Evolutionary conservation across 2,797 vertebrate species (phyloP), one percentile per base, ranked within the genome.

Genomic region (Diplodus sargus): DNA sequence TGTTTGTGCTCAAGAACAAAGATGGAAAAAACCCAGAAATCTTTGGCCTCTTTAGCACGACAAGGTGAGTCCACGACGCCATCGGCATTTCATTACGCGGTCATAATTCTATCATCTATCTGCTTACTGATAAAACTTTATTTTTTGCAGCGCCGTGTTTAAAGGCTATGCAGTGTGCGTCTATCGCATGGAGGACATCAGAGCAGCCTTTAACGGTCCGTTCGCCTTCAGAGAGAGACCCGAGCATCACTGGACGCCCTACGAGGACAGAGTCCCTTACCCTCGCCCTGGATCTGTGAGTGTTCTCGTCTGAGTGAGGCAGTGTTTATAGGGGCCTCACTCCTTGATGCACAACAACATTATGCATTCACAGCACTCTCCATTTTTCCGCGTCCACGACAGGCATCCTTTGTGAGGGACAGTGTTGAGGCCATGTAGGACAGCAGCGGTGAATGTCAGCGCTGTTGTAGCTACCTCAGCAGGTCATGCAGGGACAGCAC

Each of bases 21-120:
- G 97, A 99, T 80, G 94, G 91, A 48, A 99, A 97, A 93, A 98
- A 98, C 74, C 98, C 98, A 34, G 97, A 98, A 86, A 96, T 99
- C 85, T 99, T 99, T 92, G 97, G 97, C 76, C 96, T 99, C 66
- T 99, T 99, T 85, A 98, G 96, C 87, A 99, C 97, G 9, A 99
- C 98, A 79, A 99, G 98, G 98, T 99, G 81, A 94, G 90, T 25
- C 20, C 8, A 30, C 30, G 12, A 56, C 10, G 23, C 56, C 2
- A 1, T 49, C 53, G 62, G 18, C 18, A 6, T 74, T 64, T 69
- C 0, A 39, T 45, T 30, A 28, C 45, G 15, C 28, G 22, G 2
- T 45, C 58, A 69, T 20, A 71, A 7, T 51, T 73, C 42, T 5
- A 1, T 13, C n/a, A 15, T 74, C 1, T 2, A 28, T 56, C 9